A percentile compares a stretch with the other conserved stretches of the same genome.
These are phyloP conservation scores for Synodontis membranacea DNA, from an alignment of 2,113 vertebrate species.

Conservation along the genomic window DNA sequence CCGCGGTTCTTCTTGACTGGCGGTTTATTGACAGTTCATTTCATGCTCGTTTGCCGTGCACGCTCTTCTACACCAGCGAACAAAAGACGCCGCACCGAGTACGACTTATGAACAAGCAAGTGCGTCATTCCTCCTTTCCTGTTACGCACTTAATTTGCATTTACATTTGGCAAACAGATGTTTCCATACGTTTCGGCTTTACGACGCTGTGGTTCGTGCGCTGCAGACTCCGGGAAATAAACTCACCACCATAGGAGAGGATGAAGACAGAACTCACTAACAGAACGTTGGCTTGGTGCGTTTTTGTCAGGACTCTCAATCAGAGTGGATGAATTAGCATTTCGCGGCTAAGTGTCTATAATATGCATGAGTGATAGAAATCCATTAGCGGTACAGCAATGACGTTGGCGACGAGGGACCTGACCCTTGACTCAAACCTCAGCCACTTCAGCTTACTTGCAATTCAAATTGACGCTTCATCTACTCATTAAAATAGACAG, in stretches of 20 bases:
- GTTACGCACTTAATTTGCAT: neutral
- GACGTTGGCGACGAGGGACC: constrained; percentile 30
- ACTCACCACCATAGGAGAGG: neutral
- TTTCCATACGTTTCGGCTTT: neutral
- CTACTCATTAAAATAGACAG: constrained; percentile 35
- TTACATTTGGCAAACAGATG: neutral
- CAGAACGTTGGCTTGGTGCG: neutral
- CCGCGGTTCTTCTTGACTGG: neutral
- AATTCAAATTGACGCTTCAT: constrained; percentile 39
- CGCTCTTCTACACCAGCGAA: neutral
- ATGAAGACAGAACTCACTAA: neutral
- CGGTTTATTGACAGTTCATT: constrained; percentile 14
- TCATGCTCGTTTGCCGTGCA: neutral
- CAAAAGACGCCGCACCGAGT: neutral
- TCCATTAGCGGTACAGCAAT: constrained; percentile 38
- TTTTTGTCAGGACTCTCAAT: constrained; percentile 15
- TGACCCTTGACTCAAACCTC: constrained; percentile 36
- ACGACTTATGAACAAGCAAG: neutral
- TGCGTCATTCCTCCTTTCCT: neutral
- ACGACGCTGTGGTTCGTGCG: neutral
- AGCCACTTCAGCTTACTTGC: constrained; percentile 41
- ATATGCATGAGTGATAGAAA: constrained; percentile 41
- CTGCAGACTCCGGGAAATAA: neutral
- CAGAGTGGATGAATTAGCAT: constrained; percentile 36
- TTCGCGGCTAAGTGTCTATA: constrained; percentile 31